phyloP scores from a whole-genome alignment of 2,888 invertebrate species.

The Mechanitis mazaeus region DNA sequence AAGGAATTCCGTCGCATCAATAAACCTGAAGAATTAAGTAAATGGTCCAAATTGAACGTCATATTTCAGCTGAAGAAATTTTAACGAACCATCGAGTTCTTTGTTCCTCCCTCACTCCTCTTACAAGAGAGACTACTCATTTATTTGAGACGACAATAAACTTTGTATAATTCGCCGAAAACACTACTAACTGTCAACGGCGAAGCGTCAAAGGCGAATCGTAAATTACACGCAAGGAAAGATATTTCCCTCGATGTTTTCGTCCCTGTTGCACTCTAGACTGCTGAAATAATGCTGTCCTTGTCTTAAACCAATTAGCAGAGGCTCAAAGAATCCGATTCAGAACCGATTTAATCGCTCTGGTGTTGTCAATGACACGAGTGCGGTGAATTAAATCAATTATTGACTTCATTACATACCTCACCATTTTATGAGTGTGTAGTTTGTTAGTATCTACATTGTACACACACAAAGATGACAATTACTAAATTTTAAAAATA shows the following conservation, averaged over 20 bases:
- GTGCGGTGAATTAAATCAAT: conserved; percentile 3
- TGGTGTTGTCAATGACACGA: conserved; percentile 25
- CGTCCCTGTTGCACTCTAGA: conserved; percentile 37
- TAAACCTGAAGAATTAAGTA: conserved; percentile 42
- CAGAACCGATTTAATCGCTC: conserved; percentile 30
- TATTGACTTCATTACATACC: neutral
- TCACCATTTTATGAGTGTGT: no score
- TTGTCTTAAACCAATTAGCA: conserved; percentile 37
- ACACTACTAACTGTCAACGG: conserved; percentile 55
- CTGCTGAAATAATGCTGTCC: conserved; percentile 22
- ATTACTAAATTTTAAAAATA: no score
- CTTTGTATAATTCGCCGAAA: conserved; percentile 57
- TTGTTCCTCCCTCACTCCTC: conserved; percentile 46
- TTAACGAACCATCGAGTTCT: conserved; percentile 67
- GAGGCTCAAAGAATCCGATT: conserved; percentile 38
- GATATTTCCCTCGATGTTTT: conserved; percentile 59
- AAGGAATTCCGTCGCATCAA: conserved; percentile 36
- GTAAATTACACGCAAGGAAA: conserved; percentile 54
- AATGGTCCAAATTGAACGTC: conserved; percentile 43
- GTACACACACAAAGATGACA: no score
- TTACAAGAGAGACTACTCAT: conserved; percentile 44
- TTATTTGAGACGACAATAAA: conserved; percentile 49
- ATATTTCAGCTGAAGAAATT: conserved; percentile 42
- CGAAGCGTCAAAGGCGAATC: conserved; percentile 37
- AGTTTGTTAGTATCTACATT: no score